Evolutionary conservation across 53 echinoderm and acorn worm species (phyloP).

Genomic region (Glandiceps talaboti): DNA sequence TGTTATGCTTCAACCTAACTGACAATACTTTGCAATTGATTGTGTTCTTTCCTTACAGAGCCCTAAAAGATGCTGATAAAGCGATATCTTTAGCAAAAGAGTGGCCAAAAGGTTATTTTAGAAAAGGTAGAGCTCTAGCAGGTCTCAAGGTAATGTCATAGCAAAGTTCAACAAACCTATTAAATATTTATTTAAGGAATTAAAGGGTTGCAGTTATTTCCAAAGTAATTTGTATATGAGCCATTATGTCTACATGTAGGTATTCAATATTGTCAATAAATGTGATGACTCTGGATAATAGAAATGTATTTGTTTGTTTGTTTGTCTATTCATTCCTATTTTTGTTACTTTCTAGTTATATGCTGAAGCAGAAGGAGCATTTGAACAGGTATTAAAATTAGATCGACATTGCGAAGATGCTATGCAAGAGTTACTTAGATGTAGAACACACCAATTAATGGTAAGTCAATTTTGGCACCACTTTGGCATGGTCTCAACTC

Average conservation of each 20-base stretch:
- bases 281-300: too few species aligned
- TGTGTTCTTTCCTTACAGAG: too few species aligned
- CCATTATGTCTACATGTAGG: too few species aligned
- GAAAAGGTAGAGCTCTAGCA: conserved; percentile 86
- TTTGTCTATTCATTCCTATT: not conserved
- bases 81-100: conserved; percentile 71
- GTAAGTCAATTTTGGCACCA: too few species aligned
- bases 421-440: conserved; percentile 57
- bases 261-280: too few species aligned
- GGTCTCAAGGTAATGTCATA: conserved; percentile 89
- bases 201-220: too few species aligned
- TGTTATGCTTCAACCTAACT: too few species aligned
- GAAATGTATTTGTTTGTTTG: not conserved
- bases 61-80: conserved; percentile 83
- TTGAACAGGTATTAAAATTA: conserved; percentile 84
- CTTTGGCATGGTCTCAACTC: too few species aligned
- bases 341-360: conserved; percentile 35
- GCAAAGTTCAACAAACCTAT: too few species aligned
- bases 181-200: too few species aligned
- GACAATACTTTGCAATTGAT: too few species aligned
- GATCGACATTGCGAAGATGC: conserved; percentile 90
- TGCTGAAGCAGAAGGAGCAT: conserved; percentile 66
- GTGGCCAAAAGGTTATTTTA: conserved; percentile 97
- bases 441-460: conserved; percentile 61
- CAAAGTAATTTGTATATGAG: too few species aligned